phyloP scores from a whole-genome alignment of 2,797 vertebrate genomes.

The Graptemys geographica region DNA sequence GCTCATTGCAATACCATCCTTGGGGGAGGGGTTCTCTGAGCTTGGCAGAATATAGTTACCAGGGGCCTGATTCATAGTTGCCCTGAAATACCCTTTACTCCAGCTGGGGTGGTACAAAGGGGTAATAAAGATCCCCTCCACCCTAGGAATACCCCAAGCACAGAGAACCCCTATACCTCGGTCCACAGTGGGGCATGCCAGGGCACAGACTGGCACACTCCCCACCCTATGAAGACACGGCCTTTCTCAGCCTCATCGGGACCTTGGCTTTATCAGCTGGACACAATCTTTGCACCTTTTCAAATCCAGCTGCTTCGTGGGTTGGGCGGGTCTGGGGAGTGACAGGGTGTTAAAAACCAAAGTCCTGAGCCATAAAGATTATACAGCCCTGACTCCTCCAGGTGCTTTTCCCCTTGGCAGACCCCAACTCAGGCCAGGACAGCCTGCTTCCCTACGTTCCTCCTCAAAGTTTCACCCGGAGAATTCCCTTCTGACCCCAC shows the following conservation, averaged over 20 bases:
- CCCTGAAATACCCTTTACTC: not conserved
- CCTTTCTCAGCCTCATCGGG: not conserved
- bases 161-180: not conserved
- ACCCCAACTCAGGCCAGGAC: not conserved
- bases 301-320: not conserved
- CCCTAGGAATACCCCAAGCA: not conserved
- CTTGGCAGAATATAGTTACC: not conserved
- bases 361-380: not conserved
- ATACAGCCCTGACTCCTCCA: not conserved
- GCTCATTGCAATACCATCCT: not conserved
- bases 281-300: not conserved
- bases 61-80: not conserved
- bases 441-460: not conserved
- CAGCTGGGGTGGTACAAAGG: not conserved
- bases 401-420: not conserved
- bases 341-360: not conserved
- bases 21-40: fast-evolving
- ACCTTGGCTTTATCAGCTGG: not conserved
- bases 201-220: not conserved
- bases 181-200: not conserved
- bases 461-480: not conserved
- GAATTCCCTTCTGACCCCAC: not conserved
- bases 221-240: not conserved
- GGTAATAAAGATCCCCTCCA: not conserved
- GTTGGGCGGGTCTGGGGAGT: too few species aligned